Conservation (phyloP, 1,140 invertebrate genomes). For the Magallana gigas region DNA sequence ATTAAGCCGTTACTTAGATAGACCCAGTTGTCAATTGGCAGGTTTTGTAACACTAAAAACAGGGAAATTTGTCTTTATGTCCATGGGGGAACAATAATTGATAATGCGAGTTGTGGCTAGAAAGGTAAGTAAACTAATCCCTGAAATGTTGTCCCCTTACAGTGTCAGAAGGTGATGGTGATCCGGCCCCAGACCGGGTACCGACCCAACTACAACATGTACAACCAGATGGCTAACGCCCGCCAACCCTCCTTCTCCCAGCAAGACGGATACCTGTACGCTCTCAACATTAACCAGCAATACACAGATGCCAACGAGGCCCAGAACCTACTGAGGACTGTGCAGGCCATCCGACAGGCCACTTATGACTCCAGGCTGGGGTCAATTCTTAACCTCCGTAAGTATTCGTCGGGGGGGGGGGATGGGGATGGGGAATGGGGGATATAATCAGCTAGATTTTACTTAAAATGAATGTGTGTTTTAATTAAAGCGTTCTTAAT, state of each 20-base stretch:
- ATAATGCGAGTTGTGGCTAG: no score
- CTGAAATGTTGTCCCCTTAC: not conserved
- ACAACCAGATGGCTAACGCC: not conserved
- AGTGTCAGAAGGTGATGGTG: conserved; percentile 17
- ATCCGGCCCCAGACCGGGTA: not conserved
- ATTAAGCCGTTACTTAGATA: no score
- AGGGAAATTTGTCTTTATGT: no score
- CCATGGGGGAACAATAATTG: no score
- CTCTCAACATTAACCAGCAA: not conserved
- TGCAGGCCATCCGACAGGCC: not conserved
- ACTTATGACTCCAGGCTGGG: conserved; percentile 3
- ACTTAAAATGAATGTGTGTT: no score
- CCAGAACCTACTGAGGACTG: conserved; percentile 1
- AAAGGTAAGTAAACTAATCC: no score
- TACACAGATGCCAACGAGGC: conserved; percentile 6
- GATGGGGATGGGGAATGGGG: no score
- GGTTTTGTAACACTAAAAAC: no score
- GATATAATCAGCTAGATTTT: no score
- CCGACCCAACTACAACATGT: not conserved
- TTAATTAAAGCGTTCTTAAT: no score
- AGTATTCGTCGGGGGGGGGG: not conserved
- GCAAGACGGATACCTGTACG: conserved; percentile 8
- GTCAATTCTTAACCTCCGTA: not conserved
- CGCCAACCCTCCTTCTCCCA: not conserved
- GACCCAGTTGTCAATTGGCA: no score